These are phyloP conservation scores for Entomobrya multifasciata DNA, from an alignment of 2,888 invertebrate species.

Conservation along the genomic window DNA sequence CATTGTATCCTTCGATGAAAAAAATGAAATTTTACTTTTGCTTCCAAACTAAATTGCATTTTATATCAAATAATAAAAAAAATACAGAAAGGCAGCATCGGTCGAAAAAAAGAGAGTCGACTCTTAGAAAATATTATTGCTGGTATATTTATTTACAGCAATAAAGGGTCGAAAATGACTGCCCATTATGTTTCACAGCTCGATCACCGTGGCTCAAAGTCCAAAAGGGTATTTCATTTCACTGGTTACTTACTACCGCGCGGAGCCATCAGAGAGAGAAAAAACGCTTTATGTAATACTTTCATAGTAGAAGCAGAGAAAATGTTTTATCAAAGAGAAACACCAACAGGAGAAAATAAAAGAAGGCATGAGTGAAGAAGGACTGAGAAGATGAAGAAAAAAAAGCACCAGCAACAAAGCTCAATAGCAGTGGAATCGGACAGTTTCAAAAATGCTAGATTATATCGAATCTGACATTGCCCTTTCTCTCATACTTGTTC, in stretches of 20 bases:
- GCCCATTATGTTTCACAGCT: slow-evolving; percentile 43
- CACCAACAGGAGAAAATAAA: slow-evolving; percentile 28
- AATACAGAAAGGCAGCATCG: neutral
- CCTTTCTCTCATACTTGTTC: slow-evolving; percentile 33
- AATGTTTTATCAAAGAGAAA: slow-evolving; percentile 33
- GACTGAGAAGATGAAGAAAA: neutral
- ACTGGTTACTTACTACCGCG: too few species aligned
- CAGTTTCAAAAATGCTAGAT: slow-evolving; percentile 53
- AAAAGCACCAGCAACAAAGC: slow-evolving; percentile 35
- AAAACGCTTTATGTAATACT: neutral
- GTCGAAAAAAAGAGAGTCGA: neutral
- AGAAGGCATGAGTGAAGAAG: neutral
- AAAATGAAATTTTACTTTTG: neutral
- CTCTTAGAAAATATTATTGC: slow-evolving; percentile 32
- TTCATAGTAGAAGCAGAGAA: neutral
- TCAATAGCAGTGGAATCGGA: slow-evolving; percentile 40
- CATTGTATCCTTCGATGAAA: neutral
- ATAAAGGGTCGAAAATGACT: slow-evolving; percentile 39
- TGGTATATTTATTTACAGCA: slow-evolving; percentile 45
- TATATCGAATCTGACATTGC: slow-evolving; percentile 70
- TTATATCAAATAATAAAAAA: neutral
- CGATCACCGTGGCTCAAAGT: slow-evolving; percentile 34
- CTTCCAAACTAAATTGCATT: slow-evolving; percentile 2
- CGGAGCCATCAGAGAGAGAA: too few species aligned
- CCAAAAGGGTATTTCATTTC: neutral